phyloP scores from a whole-genome alignment of 2,113 vertebrate species.

The Enhydra lutris region DNA sequence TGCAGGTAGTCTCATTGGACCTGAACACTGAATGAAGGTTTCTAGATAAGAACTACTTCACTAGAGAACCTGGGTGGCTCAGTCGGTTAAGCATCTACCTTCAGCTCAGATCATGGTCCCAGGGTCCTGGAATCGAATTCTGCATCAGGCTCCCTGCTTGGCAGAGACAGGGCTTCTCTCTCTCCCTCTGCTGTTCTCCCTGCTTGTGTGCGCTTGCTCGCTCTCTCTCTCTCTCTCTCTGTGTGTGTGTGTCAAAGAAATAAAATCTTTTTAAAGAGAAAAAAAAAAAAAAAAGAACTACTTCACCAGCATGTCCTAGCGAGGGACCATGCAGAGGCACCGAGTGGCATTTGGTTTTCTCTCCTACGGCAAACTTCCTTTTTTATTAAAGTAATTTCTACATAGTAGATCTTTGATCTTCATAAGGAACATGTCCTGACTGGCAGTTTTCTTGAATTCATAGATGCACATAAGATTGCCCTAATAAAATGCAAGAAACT shows the following conservation, averaged over 20 bases:
- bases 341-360: not conserved
- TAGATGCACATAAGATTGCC: not conserved
- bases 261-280: no score
- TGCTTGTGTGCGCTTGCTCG: no score
- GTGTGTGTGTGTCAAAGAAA: no score
- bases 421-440: not conserved
- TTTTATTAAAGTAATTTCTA: constrained; percentile 15
- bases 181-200: no score
- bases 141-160: no score
- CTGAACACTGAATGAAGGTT: not conserved
- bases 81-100: no score
- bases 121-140: no score
- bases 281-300: not conserved
- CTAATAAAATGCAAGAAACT: not conserved
- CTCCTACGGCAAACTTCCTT: not conserved
- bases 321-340: not conserved
- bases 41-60: not conserved
- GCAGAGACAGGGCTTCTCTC: no score
- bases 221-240: no score
- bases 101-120: no score
- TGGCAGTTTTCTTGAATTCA: constrained; percentile 20
- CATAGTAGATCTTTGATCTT: not conserved
- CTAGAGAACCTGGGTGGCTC: no score
- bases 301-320: not conserved
- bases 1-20: not conserved